These are phyloP conservation scores for Nesoenas mayeri DNA, from an alignment of 2,113 vertebrate genomes.

Conservation along the genomic window DNA sequence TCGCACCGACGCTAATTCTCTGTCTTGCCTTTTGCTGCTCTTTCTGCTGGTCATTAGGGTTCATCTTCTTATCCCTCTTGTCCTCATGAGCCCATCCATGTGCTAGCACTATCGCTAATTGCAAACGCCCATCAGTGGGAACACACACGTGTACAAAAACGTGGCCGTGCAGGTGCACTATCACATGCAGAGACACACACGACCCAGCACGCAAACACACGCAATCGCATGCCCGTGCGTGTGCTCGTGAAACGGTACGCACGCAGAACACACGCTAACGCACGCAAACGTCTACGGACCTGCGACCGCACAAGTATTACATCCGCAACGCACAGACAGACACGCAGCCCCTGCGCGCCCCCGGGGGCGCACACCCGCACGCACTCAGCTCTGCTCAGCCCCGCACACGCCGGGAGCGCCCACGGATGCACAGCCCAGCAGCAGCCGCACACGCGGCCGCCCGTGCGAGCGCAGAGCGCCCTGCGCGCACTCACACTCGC, in stretches of 20 bases:
- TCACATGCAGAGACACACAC: not conserved
- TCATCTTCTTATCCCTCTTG: not conserved
- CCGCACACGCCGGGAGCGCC: not conserved
- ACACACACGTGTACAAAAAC: not conserved
- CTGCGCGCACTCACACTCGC: not conserved
- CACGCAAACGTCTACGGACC: not conserved
- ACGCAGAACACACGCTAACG: rapidly evolving
- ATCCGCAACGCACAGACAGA: not conserved
- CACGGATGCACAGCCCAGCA: not conserved
- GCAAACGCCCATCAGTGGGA: not conserved
- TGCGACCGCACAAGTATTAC: not conserved
- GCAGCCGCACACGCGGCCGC: not conserved
- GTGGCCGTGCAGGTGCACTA: not conserved
- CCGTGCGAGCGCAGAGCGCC: not conserved
- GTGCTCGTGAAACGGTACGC: rapidly evolving
- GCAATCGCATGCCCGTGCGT: not conserved
- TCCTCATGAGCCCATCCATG: not conserved
- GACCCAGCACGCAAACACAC: not conserved
- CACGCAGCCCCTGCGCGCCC: not conserved
- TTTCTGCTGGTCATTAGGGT: not conserved
- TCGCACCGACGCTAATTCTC: not conserved
- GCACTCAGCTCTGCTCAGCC: not conserved
- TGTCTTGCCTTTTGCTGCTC: not conserved
- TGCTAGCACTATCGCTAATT: not conserved
- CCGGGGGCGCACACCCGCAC: not conserved